Evolutionary conservation across 2,797 vertebrate species (phyloP).

Genomic region (Hippocampus kuda): DNA sequence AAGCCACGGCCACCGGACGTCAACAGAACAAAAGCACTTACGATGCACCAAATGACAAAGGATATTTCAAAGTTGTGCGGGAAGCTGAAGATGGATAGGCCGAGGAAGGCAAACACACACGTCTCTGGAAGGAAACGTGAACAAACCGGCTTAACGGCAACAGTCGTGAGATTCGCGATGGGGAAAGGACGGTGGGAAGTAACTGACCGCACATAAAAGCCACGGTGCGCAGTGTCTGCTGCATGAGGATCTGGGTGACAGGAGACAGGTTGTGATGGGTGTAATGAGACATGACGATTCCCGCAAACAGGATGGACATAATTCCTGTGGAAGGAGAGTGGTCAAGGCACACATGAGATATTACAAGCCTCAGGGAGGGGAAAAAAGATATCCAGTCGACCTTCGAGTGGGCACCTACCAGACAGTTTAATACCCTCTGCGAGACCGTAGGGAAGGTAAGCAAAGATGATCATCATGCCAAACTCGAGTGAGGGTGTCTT

Average conservation of each 20-base stretch:
- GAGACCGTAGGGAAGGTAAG: slow-evolving; percentile 93
- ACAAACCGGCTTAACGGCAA: background rate
- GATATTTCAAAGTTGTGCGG: slow-evolving; percentile 98
- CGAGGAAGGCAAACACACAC: slow-evolving; percentile 96
- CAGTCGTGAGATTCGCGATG: background rate
- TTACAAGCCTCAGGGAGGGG: background rate
- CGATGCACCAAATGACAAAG: slow-evolving; percentile 99
- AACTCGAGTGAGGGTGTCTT: slow-evolving; percentile 96
- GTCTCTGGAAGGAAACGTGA: slow-evolving; percentile 72
- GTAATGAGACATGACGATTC: slow-evolving; percentile 98
- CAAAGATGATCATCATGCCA: slow-evolving; percentile 99
- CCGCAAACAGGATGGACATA: slow-evolving; percentile 97
- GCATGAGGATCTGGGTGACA: slow-evolving; percentile 97
- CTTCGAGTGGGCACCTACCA: slow-evolving; percentile 61
- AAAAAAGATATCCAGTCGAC: background rate
- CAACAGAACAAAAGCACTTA: slow-evolving; percentile 62
- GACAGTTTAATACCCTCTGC: slow-evolving; percentile 95
- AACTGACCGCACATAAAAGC: slow-evolving; percentile 95
- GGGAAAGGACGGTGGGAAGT: background rate
- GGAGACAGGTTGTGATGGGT: slow-evolving; percentile 98
- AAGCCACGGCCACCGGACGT: background rate
- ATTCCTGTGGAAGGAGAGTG: slow-evolving; percentile 70
- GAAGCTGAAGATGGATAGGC: slow-evolving; percentile 97
- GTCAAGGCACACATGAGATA: background rate
- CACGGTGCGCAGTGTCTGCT: slow-evolving; percentile 90